Conservation (phyloP, 2,888 invertebrate species). For the Anoplius nigerrimus region DNA sequence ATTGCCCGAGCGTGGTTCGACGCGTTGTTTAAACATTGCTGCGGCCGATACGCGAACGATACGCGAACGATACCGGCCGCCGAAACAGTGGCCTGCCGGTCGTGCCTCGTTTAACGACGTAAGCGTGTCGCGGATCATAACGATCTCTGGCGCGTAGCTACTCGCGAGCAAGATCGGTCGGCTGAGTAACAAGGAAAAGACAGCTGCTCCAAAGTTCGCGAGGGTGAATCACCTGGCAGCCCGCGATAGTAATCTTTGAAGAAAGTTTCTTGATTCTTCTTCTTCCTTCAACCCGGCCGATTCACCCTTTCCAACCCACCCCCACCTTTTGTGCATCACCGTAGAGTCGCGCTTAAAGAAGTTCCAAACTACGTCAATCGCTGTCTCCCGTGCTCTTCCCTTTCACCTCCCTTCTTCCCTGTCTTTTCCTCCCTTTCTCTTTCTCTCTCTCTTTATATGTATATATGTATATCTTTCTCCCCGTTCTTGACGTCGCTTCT, state of each 20-base stretch:
- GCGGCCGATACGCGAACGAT: too few species aligned
- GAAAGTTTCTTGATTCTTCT: conserved; percentile 26
- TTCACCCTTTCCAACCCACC: background rate
- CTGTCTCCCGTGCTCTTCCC: background rate
- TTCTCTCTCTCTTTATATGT: conserved; percentile 12
- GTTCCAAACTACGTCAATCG: conserved; percentile 19
- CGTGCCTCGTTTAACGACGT: too few species aligned
- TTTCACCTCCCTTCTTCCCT: background rate
- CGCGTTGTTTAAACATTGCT: too few species aligned
- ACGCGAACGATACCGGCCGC: too few species aligned
- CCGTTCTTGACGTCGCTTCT: background rate
- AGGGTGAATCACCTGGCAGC: conserved; percentile 41
- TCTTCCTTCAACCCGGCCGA: background rate
- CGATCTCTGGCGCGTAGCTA: background rate
- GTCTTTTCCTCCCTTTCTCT: background rate
- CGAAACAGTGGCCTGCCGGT: too few species aligned
- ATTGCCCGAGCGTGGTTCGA: too few species aligned
- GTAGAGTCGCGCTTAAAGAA: conserved; percentile 5
- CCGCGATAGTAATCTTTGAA: conserved; percentile 28
- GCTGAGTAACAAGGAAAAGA: conserved; percentile 35
- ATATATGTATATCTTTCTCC: too few species aligned
- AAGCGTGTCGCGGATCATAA: background rate
- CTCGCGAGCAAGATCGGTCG: conserved; percentile 25
- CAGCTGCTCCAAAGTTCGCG: conserved; percentile 42
- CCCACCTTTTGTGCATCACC: conserved; percentile 10